Percentiles rank a stretch among this genome's conserved stretches.
phyloP scores from a whole-genome alignment of 2,113 vertebrate genomes.

The Thamnaconus septentrionalis region DNA sequence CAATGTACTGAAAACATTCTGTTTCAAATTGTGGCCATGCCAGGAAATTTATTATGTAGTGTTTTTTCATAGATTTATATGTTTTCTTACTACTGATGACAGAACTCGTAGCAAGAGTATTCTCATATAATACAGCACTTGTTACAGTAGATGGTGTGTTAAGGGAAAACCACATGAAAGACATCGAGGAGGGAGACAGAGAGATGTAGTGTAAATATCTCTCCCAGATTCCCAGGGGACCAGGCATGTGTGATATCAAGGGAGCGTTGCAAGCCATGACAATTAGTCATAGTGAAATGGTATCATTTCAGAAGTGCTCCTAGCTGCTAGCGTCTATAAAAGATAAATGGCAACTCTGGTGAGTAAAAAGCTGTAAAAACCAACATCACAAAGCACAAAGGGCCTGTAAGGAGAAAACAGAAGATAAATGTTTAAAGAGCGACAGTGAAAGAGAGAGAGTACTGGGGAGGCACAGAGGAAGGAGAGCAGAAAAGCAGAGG shows the following conservation, averaged over 20 bases:
- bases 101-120: neutral
- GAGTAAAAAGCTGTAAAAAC: slow-evolving; percentile 75
- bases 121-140: slow-evolving; percentile 3
- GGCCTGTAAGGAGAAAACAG: slow-evolving; percentile 76
- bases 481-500: slow-evolving; percentile 65
- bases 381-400: slow-evolving; percentile 77
- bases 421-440: slow-evolving; percentile 91
- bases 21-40: slow-evolving; percentile 55
- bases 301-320: slow-evolving; percentile 53
- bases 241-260: slow-evolving; percentile 58
- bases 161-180: slow-evolving; percentile 9
- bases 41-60: slow-evolving; percentile 38
- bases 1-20: neutral
- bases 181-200: slow-evolving; percentile 16
- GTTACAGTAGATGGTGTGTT: slow-evolving; percentile 16
- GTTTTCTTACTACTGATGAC: slow-evolving; percentile 4
- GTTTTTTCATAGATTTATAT: slow-evolving; percentile 5
- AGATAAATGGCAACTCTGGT: slow-evolving; percentile 74
- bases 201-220: slow-evolving; percentile 43
- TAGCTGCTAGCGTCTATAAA: slow-evolving; percentile 72
- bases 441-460: slow-evolving; percentile 50
- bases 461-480: slow-evolving; percentile 57
- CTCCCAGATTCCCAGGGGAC: slow-evolving; percentile 47
- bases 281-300: slow-evolving; percentile 70
- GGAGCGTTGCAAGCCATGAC: slow-evolving; percentile 55